Evolutionary conservation across 2,888 invertebrate species (phyloP), one percentile per base, ranked within the genome.

Genomic region (Lutraria lutraria): DNA sequence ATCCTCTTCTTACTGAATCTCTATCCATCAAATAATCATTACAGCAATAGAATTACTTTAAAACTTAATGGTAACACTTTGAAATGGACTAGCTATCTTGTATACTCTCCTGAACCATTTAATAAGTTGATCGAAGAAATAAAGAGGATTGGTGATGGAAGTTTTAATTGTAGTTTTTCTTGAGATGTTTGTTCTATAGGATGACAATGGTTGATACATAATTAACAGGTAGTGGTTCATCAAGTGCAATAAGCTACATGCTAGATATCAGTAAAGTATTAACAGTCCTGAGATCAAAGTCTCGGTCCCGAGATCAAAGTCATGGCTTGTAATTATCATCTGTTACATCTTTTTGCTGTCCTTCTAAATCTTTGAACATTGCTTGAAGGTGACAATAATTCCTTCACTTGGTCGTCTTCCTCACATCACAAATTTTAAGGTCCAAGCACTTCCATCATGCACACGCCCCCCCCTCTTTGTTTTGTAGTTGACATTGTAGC

Each of bases 231-330:
- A n/a, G 43, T 31, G 43, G 79, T 76, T 43, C 43, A 79, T 80
- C 29, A 60, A 80, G 79, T 85, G 79, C 76, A 85, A 8, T 16
- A 43, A 13, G 56, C 80, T 60, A 80, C 85, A 85, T 85, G 85
- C 31, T 25, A 56, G 79, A 25, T 19, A 43, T 12, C 80, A 19
- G 56, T 85, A 60, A 29, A 76, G 31, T 16, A 19, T 34, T 60
- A 53, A 54, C 16, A n/a, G 43, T 76, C 21, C 4, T 76, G 10
- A 16, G 84, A 84, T 84, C 84, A 84, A 84, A 84, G 84, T 76
- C 29, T 43, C 2, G 12, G 6, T 76, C 21, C 4, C 53, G 10
- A 16, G 84, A 84, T 84, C 84, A 84, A 84, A 84, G 84, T 76
- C 29, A 63, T 0, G 12, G 6, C 72, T 84, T 76, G 76, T 31